Evolutionary conservation across 1,140 invertebrate genomes (phyloP).

Genomic region (Psix sp.): DNA sequence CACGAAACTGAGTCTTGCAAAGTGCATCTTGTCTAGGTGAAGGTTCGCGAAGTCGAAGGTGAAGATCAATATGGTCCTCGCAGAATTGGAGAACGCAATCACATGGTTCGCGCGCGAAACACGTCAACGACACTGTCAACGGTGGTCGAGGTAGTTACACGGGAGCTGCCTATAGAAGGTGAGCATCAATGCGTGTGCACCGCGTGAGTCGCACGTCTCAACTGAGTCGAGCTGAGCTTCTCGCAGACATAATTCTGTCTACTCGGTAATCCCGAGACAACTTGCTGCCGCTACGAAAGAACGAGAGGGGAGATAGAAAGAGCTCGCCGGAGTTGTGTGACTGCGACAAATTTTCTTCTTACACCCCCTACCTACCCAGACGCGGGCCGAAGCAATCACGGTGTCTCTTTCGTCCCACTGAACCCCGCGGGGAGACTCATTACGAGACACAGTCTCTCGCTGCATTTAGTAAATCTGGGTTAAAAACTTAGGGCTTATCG

Average conservation of each 20-base stretch:
- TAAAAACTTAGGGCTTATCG: too few relatives aligned
- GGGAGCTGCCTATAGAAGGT: too few relatives aligned
- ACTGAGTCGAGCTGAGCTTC: constrained; percentile 73
- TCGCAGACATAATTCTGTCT: constrained; percentile 77
- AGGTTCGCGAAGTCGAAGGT: too few relatives aligned
- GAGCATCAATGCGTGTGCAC: constrained; percentile 68
- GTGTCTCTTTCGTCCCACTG: constrained; percentile 37
- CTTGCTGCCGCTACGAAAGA: constrained; percentile 60
- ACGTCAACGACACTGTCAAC: too few relatives aligned
- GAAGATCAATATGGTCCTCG: too few relatives aligned
- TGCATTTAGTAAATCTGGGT: too few relatives aligned
- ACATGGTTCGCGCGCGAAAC: neutral
- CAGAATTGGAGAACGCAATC: constrained; percentile 29
- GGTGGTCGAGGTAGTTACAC: too few relatives aligned
- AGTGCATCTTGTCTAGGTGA: too few relatives aligned
- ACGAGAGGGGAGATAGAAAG: constrained; percentile 54
- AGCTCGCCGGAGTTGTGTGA: constrained; percentile 63
- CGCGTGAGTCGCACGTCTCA: constrained; percentile 74
- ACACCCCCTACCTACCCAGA: constrained; percentile 51
- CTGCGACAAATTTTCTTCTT: constrained; percentile 66
- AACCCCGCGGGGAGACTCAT: constrained; percentile 35
- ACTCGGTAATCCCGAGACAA: constrained; percentile 75
- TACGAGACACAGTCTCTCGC: too few relatives aligned
- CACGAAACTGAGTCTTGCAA: too few relatives aligned
- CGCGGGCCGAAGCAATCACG: constrained; percentile 55